Evolutionary conservation across 2,113 vertebrate genomes (phyloP).

Genomic region (Piaya cayana): DNA sequence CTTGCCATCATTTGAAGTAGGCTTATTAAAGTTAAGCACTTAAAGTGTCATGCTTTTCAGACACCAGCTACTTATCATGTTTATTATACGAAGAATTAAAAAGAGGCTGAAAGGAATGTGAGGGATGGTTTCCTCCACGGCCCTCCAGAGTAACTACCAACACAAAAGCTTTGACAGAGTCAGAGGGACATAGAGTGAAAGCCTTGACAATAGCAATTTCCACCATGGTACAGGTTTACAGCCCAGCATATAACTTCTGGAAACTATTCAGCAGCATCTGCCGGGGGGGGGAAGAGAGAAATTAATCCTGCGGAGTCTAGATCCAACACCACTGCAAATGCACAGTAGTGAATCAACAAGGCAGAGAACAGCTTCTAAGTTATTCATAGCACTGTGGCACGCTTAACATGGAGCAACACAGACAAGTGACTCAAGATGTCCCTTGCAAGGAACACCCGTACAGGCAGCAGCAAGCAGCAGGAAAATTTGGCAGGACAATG

Average conservation of each 20-base stretch:
- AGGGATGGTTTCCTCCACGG: not conserved
- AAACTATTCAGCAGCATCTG: not conserved
- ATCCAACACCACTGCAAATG: not conserved
- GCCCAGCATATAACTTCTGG: not conserved
- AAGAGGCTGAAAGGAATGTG: slow-evolving; percentile 15
- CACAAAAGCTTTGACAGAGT: slow-evolving; percentile 1
- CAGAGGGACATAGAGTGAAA: not conserved
- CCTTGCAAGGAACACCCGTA: not conserved
- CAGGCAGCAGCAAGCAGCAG: not conserved
- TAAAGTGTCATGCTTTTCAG: not conserved
- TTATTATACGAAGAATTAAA: not conserved
- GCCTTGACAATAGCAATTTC: not conserved
- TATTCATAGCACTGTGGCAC: not conserved
- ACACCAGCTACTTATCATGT: not conserved
- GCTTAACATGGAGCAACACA: not conserved
- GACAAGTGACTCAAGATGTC: not conserved
- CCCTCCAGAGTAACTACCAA: not conserved
- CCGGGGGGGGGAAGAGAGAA: not conserved
- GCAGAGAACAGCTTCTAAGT: not conserved
- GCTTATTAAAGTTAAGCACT: not conserved
- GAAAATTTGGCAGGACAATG: not conserved
- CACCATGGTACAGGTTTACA: not conserved
- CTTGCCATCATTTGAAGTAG: not conserved
- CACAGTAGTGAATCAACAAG: accelerated
- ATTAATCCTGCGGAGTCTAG: not conserved